Evolutionary conservation across 2,113 vertebrate species (phyloP), one percentile per base, ranked within the genome.

Genomic region (Tachysurus vachellii): DNA sequence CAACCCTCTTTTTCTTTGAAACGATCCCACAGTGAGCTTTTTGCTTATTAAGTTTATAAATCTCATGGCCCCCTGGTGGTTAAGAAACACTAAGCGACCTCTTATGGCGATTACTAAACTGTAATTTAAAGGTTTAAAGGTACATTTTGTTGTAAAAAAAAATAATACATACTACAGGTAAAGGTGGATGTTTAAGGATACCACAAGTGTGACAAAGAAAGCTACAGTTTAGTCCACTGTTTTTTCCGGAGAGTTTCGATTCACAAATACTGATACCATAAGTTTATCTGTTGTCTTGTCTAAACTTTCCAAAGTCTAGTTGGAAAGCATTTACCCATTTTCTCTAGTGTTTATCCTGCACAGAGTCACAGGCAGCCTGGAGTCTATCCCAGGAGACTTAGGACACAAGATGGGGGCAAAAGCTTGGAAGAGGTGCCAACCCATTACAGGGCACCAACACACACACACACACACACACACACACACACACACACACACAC

Each of bases 251-350:
- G 26, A 66, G 62, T 66, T 66, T 66, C n/a, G 28, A 66, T 14
- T 66, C 1, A 3, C 64, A 31, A 4, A 66, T 28, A 66, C 26
- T 12, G 62, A 10, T 64, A n/a, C 26, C 28, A 28, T 70, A 36
- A 36, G 14, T 28, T 70, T 70, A 36, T 17, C 28, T 36, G 66
- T 36, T 70, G 66, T 7, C 28, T 80, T 75, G 66, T 82, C 57
- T 82, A 42, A 82, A 54, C 42, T 75, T 87, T 75, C n/a, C 42
- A 36, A 82, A 82, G 64, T 62, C 14, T 26, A 70, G n/a, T 13
- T 36, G 36, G 36, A 36, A 36, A 36, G 36, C 47, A 50, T 50
- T 9, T 9, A 50, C 4, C 47, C 47, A 50, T 50, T 50, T 50
- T 2, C 47, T 50, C 5, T 50, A 5, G 47, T 0, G 8, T 50